phyloP scores from a whole-genome alignment of 2,888 invertebrate genomes.

The Nemurella pictetii region DNA sequence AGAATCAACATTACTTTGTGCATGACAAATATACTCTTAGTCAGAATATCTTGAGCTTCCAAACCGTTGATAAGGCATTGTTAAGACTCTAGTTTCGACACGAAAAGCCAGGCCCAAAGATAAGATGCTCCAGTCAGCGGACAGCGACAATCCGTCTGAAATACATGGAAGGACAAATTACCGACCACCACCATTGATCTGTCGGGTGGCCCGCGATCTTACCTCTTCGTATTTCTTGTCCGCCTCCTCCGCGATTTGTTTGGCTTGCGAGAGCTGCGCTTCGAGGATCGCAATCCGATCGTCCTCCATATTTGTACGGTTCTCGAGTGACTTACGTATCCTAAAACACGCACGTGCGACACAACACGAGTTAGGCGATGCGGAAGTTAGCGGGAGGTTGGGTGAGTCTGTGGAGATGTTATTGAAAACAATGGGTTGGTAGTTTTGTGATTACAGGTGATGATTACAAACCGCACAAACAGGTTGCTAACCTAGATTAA shows the following conservation, averaged over 20 bases:
- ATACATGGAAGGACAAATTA: neutral
- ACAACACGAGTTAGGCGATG: slow-evolving; percentile 26
- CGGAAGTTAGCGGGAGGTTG: slow-evolving; percentile 19
- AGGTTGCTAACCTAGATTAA: slow-evolving; percentile 19
- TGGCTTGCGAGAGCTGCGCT: slow-evolving; percentile 97
- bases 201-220: slow-evolving; percentile 45
- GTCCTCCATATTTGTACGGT: slow-evolving; percentile 98
- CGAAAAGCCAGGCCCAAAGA: too few relatives aligned
- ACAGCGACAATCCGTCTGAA: neutral
- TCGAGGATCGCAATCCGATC: slow-evolving; percentile 97
- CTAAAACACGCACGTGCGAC: slow-evolving; percentile 53
- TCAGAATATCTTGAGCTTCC: too few relatives aligned
- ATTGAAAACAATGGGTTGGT: slow-evolving; percentile 26
- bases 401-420: slow-evolving; percentile 43
- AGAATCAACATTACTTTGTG: too few relatives aligned
- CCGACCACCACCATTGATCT: neutral
- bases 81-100: too few relatives aligned
- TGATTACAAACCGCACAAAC: neutral
- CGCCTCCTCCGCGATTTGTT: slow-evolving; percentile 99
- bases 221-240: slow-evolving; percentile 99
- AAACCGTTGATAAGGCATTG: too few relatives aligned
- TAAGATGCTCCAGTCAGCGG: too few relatives aligned
- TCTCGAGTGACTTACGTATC: slow-evolving; percentile 98
- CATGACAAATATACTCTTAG: too few relatives aligned
- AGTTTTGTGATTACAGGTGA: neutral